These are phyloP conservation scores for Ethmia dodecea DNA, from an alignment of 2,888 invertebrate species.

Conservation along the genomic window DNA sequence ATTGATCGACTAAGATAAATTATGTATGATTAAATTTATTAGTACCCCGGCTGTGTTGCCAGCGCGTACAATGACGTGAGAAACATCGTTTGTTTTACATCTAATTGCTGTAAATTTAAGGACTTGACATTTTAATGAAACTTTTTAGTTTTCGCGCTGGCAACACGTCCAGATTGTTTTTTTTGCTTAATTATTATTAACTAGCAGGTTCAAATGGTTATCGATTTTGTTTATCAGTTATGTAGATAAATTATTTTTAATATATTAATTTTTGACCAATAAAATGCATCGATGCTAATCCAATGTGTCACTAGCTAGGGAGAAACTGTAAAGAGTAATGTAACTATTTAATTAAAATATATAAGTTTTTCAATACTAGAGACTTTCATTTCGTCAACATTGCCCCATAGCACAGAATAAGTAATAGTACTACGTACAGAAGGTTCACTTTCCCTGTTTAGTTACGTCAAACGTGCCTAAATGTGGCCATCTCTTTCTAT, in stretches of 20 bases:
- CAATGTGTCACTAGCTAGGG: constrained; percentile 70
- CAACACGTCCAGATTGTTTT: constrained; percentile 35
- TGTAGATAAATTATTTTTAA: constrained; percentile 71
- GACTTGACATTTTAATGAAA: too few species aligned
- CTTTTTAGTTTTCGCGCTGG: constrained; percentile 30
- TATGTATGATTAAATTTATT: constrained; percentile 30
- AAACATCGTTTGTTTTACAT: not conserved
- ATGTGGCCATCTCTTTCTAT: too few species aligned
- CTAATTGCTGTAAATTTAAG: too few species aligned
- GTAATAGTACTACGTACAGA: too few species aligned
- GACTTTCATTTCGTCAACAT: not conserved
- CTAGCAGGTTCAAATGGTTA: constrained; percentile 54
- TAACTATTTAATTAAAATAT: constrained; percentile 77
- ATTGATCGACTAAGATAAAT: constrained; percentile 43
- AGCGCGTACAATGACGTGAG: constrained; percentile 10
- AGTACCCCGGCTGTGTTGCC: constrained; percentile 33
- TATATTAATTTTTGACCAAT: constrained; percentile 70
- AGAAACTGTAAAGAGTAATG: constrained; percentile 74
- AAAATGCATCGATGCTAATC: constrained; percentile 69
- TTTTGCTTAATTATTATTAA: constrained; percentile 41
- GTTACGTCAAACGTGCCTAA: too few species aligned
- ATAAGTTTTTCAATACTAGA: constrained; percentile 67
- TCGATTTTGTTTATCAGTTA: constrained; percentile 57
- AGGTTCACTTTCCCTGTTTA: too few species aligned
- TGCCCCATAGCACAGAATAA: not conserved